A percentile compares a stretch with the other conserved stretches of the same genome.
These are phyloP conservation scores for Diabrotica virgifera DNA, from an alignment of 1,140 invertebrate genomes.

Conservation along the genomic window DNA sequence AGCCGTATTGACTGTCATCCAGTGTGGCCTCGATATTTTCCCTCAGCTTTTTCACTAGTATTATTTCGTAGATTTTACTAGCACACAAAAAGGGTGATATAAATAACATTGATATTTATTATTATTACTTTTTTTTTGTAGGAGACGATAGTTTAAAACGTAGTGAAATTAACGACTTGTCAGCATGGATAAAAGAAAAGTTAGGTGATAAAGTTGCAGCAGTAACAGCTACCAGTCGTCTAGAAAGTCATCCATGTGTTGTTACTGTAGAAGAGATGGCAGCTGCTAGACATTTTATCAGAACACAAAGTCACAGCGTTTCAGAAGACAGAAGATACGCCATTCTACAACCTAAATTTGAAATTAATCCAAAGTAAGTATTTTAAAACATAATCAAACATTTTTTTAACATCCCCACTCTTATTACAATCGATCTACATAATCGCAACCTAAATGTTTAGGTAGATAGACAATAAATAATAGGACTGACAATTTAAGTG, in stretches of 20 bases:
- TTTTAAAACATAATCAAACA: too few species aligned
- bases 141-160: conserved; percentile 67
- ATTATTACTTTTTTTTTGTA: conserved; percentile 43
- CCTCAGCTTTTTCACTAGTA: too few species aligned
- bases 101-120: too few species aligned
- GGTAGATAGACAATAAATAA: too few species aligned
- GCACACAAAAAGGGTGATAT: too few species aligned
- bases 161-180: conserved; percentile 70
- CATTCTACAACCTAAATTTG: conserved; percentile 84
- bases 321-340: conserved; percentile 83
- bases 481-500: too few species aligned
- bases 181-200: conserved; percentile 73
- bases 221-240: conserved; percentile 76
- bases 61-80: too few species aligned
- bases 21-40: too few species aligned
- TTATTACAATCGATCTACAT: too few species aligned
- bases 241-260: conserved; percentile 89
- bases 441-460: too few species aligned
- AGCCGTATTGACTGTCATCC: too few species aligned
- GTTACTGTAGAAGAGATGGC: conserved; percentile 95
- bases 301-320: conserved; percentile 81
- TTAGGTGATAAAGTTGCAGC: conserved; percentile 76
- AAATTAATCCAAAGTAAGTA: conserved; percentile 85
- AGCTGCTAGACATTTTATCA: conserved; percentile 89
- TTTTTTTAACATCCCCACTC: too few species aligned